phyloP scores from a whole-genome alignment of 2,888 invertebrate species.

The Stenchaetothrips biformis region DNA sequence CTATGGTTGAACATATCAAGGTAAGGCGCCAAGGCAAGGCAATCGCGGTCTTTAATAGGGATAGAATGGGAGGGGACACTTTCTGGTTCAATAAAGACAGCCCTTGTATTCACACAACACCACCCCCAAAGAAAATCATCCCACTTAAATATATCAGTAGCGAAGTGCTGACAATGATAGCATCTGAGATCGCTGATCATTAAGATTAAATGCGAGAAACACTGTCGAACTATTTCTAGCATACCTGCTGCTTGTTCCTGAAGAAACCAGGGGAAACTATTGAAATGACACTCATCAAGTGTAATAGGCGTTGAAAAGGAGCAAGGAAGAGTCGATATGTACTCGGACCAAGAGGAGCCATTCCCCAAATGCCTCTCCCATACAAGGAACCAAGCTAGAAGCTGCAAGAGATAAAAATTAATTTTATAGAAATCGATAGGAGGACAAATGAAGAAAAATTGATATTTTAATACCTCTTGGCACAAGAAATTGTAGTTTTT shows the following conservation, averaged over 20 bases:
- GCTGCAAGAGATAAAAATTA: neutral
- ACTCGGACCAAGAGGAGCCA: neutral
- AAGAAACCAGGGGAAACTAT: neutral
- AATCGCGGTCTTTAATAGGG: conserved; percentile 41
- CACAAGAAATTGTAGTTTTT: neutral
- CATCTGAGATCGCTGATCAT: conserved; percentile 44
- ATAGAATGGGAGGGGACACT: conserved; percentile 12
- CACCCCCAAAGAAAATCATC: conserved; percentile 61
- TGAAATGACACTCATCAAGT: neutral
- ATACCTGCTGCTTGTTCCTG: conserved; percentile 34
- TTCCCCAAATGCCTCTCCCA: conserved; percentile 9
- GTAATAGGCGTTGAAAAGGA: neutral
- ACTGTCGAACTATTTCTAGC: conserved; percentile 40
- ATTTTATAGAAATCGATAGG: neutral
- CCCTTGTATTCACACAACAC: conserved; percentile 21
- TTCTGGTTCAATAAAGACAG: conserved; percentile 10
- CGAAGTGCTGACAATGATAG: conserved; percentile 46
- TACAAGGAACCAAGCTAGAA: neutral
- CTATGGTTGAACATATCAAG: conserved; percentile 88
- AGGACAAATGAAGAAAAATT: neutral
- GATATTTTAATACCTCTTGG: neutral
- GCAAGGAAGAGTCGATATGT: neutral
- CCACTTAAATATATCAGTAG: conserved; percentile 51
- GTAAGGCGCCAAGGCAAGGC: conserved; percentile 74
- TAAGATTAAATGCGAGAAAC: conserved; percentile 38